Evolutionary conservation across 2,888 invertebrate genomes (phyloP), one percentile per base, ranked within the genome.

Genomic region (Empis stercorea): DNA sequence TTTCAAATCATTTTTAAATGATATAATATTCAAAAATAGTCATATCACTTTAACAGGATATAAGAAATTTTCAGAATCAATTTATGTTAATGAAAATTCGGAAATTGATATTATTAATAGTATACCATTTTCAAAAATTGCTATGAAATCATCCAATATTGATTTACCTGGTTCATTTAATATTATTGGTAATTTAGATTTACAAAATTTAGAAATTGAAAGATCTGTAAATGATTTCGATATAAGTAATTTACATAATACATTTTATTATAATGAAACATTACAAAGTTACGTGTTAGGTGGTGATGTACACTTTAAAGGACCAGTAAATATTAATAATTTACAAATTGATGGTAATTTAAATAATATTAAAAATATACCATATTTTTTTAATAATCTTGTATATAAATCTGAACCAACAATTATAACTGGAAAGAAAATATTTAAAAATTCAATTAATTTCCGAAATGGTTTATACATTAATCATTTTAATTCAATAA

Each of bases 1-100:
- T 43, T 66, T 74, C 48, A 59, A 67, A 1, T 55, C 60, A 11
- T 60, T 71, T 14, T 49, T 71, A 0, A 52, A 63, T 1, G 70
- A 72, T 51, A 58, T 74, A 13, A 62, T 75, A 1, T 56, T 60
- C 32, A 68, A 65, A 48, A 66, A 61, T 53, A 59, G 62, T 13
- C 52, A 59, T 32, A 46, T 66, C 9, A 49, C 46, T 20, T 50
- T 71, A 13, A 46, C 48, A 1, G 61, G 60, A 5, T 41, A 48
- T 4, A 66, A 67, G 58, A 52, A 51, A 3, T 70, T 69, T 51
- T 14, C 49, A 11, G 59, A 62, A n/a, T 64, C 64, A 27, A 56
- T 74, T 1, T 56, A 51, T 13, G 66, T 71, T 0, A n/a, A 46
- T 1, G 54, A 53, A 3, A 53, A 65, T 5, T 55, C 72, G 2